A percentile compares a stretch with the other conserved stretches of the same genome.
phyloP scores from a whole-genome alignment of 1,140 invertebrate genomes.

The Acromyrmex charruanus region DNA sequence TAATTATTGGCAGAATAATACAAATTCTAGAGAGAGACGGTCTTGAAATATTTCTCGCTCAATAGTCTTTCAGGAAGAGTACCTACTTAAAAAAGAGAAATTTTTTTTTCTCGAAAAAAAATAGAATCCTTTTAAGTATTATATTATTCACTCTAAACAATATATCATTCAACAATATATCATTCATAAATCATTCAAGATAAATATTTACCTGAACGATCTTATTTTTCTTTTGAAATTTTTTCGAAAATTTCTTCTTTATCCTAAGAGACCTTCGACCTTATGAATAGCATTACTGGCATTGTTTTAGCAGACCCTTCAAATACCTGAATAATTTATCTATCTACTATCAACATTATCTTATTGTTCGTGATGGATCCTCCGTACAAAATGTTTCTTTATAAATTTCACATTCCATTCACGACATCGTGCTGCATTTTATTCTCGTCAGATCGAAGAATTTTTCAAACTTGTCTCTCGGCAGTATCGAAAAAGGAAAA shows the following conservation, averaged over 20 bases:
- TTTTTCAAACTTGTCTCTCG: constrained; percentile 40
- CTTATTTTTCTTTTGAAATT: too few species aligned
- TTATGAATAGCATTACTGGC: neutral
- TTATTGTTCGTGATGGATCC: constrained; percentile 81
- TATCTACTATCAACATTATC: constrained; percentile 80
- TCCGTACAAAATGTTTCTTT: constrained; percentile 46
- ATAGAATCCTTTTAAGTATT: too few species aligned
- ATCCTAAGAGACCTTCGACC: neutral
- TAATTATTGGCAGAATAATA: too few species aligned
- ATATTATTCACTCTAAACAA: too few species aligned
- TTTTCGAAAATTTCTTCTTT: neutral
- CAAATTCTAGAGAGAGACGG: too few species aligned
- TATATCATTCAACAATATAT: too few species aligned
- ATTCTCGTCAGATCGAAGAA: neutral
- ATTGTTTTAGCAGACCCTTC: neutral
- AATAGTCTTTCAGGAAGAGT: too few species aligned
- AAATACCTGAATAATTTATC: neutral
- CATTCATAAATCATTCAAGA: too few species aligned
- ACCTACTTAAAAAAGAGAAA: too few species aligned
- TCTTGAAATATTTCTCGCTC: too few species aligned
- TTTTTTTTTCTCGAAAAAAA: too few species aligned
- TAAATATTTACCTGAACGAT: too few species aligned
- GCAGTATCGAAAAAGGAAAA: neutral
- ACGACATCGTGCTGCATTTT: neutral
- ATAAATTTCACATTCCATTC: neutral